Evolutionary conservation across 2,113 vertebrate species (phyloP).

Genomic region (Grus americana): DNA sequence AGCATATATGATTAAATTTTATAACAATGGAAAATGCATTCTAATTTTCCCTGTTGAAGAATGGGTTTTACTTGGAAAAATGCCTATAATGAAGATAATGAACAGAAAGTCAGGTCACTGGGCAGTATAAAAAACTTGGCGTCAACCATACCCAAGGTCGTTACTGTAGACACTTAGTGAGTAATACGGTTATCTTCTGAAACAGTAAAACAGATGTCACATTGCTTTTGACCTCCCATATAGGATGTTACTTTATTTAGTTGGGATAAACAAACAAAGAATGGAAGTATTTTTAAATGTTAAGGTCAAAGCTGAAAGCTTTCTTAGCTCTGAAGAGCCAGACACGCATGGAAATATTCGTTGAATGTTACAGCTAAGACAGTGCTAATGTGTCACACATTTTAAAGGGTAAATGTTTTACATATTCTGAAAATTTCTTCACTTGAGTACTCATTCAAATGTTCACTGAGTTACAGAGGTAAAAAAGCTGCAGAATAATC

Average conservation of each 20-base stretch:
- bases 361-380: neutral
- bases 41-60: neutral
- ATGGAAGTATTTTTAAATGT: neutral
- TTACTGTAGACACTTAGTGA: rapidly evolving
- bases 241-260: neutral
- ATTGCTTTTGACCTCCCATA: neutral
- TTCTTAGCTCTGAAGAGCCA: neutral
- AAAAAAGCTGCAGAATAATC: neutral
- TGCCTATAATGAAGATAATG: neutral
- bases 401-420: neutral
- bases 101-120: neutral
- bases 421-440: neutral
- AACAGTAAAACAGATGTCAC: neutral
- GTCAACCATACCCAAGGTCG: neutral
- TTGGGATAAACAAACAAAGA: neutral
- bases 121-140: neutral
- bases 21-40: neutral
- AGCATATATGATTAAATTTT: neutral
- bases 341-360: neutral
- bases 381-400: neutral
- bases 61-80: neutral
- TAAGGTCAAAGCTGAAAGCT: neutral
- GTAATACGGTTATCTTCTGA: neutral
- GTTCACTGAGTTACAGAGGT: neutral
- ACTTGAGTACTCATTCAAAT: neutral